A percentile compares a stretch with the other conserved stretches of the same genome.
These are phyloP conservation scores for Antennarius striatus DNA, from an alignment of 2,113 vertebrate genomes.

Conservation along the genomic window DNA sequence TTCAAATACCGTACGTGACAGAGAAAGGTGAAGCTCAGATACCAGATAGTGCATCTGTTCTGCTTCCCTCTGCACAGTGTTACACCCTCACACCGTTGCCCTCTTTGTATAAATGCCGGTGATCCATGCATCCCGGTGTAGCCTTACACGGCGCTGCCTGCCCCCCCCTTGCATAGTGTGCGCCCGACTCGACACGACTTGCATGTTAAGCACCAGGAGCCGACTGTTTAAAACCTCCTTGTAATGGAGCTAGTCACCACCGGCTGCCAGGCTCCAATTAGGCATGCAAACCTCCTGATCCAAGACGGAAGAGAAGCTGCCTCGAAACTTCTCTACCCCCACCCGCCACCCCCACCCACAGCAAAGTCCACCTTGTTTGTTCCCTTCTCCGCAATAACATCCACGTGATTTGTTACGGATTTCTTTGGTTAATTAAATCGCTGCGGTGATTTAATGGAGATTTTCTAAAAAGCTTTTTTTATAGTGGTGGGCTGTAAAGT, in stretches of 20 bases:
- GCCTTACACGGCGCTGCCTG: conserved; percentile 26
- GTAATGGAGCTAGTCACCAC: conserved; percentile 58
- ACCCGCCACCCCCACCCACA: too few relatives aligned
- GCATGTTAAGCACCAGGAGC: conserved; percentile 73
- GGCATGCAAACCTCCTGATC: conserved; percentile 58
- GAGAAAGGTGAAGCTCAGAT: neutral
- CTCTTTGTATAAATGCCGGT: conserved; percentile 5
- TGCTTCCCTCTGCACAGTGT: neutral
- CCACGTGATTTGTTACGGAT: too few relatives aligned
- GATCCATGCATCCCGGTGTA: conserved; percentile 25
- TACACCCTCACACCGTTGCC: neutral
- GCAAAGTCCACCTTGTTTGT: conserved; percentile 15
- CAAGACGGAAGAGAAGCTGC: conserved; percentile 47
- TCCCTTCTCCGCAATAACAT: neutral
- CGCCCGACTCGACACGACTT: conserved; percentile 59
- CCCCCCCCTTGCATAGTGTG: conserved; percentile 49
- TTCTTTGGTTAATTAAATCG: too few relatives aligned
- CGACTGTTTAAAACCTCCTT: conserved; percentile 60
- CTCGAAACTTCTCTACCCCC: conserved; percentile 22
- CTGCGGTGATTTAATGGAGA: too few relatives aligned
- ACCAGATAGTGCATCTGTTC: too few relatives aligned
- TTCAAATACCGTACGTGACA: neutral
- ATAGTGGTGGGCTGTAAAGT: too few relatives aligned
- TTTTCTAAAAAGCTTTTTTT: too few relatives aligned
- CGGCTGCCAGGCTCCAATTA: conserved; percentile 67